Evolutionary conservation across 2,888 invertebrate species (phyloP).

Genomic region (Argyra leucocephala): DNA sequence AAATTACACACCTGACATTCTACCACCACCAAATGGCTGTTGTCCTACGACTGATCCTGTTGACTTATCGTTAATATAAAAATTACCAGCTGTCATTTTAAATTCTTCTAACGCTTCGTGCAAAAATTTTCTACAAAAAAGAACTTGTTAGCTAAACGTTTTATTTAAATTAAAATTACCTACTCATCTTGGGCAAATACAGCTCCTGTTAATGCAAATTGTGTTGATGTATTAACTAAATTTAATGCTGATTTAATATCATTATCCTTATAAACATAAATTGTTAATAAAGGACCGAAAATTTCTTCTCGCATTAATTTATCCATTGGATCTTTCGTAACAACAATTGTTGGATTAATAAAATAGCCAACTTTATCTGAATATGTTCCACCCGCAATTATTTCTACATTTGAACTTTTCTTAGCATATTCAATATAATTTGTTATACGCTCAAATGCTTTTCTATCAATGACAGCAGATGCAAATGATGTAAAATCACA

Average conservation of each 20-base stretch:
- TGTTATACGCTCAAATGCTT: conserved; percentile 81
- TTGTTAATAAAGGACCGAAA: conserved; percentile 86
- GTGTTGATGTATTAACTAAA: conserved; percentile 69
- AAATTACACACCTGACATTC: conserved; percentile 71
- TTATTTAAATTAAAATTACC: conserved; percentile 32
- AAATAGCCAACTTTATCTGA: conserved; percentile 83
- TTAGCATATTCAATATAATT: conserved; percentile 78
- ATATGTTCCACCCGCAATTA: conserved; percentile 81
- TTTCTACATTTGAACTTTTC: conserved; percentile 54
- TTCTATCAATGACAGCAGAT: conserved; percentile 94
- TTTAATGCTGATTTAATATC: conserved; percentile 59
- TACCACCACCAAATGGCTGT: conserved; percentile 96
- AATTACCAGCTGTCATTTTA: conserved; percentile 89
- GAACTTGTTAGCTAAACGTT: background rate
- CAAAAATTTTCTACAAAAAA: background rate
- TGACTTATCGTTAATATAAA: conserved; percentile 97
- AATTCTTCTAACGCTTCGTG: background rate
- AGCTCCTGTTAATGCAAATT: conserved; percentile 90
- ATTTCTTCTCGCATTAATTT: conserved; percentile 89
- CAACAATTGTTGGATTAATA: conserved; percentile 87
- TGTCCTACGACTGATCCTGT: conserved; percentile 98
- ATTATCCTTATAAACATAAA: conserved; percentile 80
- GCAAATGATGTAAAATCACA: conserved; percentile 35
- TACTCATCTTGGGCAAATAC: conserved; percentile 79
- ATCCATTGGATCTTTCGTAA: conserved; percentile 73